A percentile compares a stretch with the other conserved stretches of the same genome.
Conservation (phyloP, 2,113 vertebrate species). For the Myrmecobius fasciatus region DNA sequence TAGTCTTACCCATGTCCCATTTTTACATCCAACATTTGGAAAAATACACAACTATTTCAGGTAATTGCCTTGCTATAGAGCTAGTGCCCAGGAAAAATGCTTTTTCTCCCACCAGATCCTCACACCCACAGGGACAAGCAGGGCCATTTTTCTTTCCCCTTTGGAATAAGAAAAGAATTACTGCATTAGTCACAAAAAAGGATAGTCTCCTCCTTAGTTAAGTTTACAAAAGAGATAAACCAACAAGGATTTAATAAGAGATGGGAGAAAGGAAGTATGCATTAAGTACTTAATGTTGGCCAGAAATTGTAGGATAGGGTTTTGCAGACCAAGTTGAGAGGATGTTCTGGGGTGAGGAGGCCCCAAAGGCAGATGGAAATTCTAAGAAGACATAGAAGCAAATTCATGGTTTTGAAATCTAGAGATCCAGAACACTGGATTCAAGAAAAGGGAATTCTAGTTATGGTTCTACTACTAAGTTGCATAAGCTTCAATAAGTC, state of each 20-base stretch:
- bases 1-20: not conserved
- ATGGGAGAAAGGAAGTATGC: not conserved
- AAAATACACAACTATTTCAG: not conserved
- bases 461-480: not conserved
- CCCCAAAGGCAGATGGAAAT: not conserved
- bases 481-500: not conserved
- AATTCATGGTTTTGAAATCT: not conserved
- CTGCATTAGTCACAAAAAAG: not conserved
- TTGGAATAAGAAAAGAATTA: not conserved
- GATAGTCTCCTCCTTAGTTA: not conserved
- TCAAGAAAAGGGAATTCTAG: not conserved
- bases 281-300: not conserved
- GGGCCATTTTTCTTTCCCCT: not conserved
- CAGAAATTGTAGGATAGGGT: not conserved
- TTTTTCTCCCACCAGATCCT: not conserved
- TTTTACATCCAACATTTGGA: not conserved
- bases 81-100: not conserved
- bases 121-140: not conserved
- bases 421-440: fast-evolving
- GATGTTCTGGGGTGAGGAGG: not conserved
- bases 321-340: not conserved
- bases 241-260: not conserved
- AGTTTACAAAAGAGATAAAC: not conserved
- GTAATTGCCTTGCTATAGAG: not conserved
- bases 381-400: not conserved